phyloP scores from a whole-genome alignment of 1,140 invertebrate species.

The Archivesica marissinica region DNA sequence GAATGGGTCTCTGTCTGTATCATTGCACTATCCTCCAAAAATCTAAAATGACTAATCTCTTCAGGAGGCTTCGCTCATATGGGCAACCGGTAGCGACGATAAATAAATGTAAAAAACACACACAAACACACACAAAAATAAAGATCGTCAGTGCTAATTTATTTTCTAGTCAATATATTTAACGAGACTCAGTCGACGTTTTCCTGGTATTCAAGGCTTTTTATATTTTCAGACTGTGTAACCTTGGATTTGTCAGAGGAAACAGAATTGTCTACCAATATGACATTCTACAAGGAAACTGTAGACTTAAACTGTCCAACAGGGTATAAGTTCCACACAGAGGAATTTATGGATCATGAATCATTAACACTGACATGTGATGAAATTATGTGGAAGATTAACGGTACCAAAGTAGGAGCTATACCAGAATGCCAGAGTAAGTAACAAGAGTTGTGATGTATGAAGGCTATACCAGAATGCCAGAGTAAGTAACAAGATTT shows the following conservation, averaged over 20 bases:
- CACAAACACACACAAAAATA: too few species aligned
- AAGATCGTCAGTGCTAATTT: too few species aligned
- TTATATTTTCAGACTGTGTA: constrained; percentile 31
- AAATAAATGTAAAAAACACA: too few species aligned
- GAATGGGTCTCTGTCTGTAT: too few species aligned
- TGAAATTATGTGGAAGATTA: constrained; percentile 5
- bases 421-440: constrained; percentile 45
- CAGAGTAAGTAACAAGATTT: neutral
- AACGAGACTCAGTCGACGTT: too few species aligned
- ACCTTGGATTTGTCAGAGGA: neutral
- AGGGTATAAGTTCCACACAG: constrained; percentile 18
- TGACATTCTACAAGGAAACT: neutral
- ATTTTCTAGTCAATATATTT: too few species aligned
- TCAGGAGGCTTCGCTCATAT: too few species aligned
- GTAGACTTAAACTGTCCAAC: constrained; percentile 14
- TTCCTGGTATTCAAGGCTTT: neutral
- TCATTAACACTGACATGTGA: constrained; percentile 1
- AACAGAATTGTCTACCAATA: neutral
- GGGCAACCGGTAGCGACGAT: too few species aligned
- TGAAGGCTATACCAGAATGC: neutral
- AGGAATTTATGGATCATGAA: neutral
- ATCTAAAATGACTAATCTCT: too few species aligned
- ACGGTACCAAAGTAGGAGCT: neutral
- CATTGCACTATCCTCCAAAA: too few species aligned
- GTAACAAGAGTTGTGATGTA: neutral